Conservation (phyloP, 1,140 invertebrate genomes). For the Zaprionus taronus region DNA sequence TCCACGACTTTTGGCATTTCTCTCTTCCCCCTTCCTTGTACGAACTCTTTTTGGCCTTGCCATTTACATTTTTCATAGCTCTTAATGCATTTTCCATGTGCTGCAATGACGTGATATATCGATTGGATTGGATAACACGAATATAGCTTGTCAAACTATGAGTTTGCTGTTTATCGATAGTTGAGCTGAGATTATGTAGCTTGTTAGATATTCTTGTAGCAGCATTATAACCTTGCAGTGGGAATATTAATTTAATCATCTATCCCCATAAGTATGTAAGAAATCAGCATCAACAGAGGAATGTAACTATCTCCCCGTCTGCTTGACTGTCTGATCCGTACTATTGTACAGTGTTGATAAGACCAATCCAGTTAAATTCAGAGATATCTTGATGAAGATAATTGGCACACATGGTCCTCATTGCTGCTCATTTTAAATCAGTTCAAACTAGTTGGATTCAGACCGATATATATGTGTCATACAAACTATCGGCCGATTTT, state of each 20-base stretch:
- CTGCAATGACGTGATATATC: constrained; percentile 17
- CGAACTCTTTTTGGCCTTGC: constrained; percentile 51
- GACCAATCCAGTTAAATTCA: no score
- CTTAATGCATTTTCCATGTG: constrained; percentile 46
- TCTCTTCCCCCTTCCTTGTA: not conserved
- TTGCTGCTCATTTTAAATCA: no score
- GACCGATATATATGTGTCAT: no score
- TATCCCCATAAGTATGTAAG: no score
- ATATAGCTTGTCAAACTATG: not conserved
- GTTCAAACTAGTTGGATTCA: no score
- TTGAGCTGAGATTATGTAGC: not conserved
- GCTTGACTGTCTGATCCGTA: not conserved
- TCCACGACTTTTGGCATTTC: constrained; percentile 51
- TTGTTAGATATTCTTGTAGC: not conserved
- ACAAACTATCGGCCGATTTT: no score
- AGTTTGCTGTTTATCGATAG: constrained; percentile 1
- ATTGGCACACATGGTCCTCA: no score
- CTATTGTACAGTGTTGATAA: no score
- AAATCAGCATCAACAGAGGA: no score
- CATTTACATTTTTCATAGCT: constrained; percentile 49
- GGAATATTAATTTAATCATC: not conserved
- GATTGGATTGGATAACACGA: not conserved
- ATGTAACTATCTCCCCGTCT: not conserved
- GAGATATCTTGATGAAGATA: no score
- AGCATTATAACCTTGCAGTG: not conserved